Percentiles rank a stretch among this genome's conserved stretches.
Evolutionary conservation across 2,797 vertebrate genomes (phyloP).

Genomic region (Centropyge bicolor): DNA sequence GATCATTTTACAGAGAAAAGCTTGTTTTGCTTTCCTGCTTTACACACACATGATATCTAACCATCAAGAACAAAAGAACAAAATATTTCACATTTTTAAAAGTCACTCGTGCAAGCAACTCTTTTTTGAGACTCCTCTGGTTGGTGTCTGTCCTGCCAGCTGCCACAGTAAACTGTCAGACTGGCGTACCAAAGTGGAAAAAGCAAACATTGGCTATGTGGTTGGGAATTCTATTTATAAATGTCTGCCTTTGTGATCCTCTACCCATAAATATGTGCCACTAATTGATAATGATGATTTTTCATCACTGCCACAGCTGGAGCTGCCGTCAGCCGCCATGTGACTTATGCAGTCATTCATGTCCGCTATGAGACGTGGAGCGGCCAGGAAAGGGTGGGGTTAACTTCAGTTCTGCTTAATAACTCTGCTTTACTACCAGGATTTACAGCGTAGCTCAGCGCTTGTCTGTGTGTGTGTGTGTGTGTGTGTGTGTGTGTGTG

Average conservation of each 20-base stretch:
- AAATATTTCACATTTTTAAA: slow-evolving; percentile 17
- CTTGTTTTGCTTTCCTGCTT: slow-evolving; percentile 6
- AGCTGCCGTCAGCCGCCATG: slow-evolving; percentile 43
- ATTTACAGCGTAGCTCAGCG: slow-evolving; percentile 19
- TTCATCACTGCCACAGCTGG: slow-evolving; percentile 49
- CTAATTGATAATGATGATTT: slow-evolving; percentile 52
- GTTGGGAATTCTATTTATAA: slow-evolving; percentile 53
- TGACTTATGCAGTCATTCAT: slow-evolving; percentile 50
- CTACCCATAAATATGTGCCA: slow-evolving; percentile 32
- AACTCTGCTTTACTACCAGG: slow-evolving; percentile 24
- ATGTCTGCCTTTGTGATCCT: slow-evolving; percentile 41
- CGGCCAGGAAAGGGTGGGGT: slow-evolving; percentile 43
- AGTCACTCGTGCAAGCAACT: slow-evolving; percentile 10
- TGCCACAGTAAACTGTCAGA: slow-evolving; percentile 51
- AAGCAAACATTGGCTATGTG: slow-evolving; percentile 65
- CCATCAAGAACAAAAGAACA: neutral
- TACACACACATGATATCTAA: neutral
- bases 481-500: neutral
- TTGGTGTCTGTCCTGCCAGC: slow-evolving; percentile 40
- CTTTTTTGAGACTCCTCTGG: slow-evolving; percentile 24
- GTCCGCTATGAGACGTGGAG: slow-evolving; percentile 19
- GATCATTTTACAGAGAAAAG: slow-evolving; percentile 11
- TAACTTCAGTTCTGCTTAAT: slow-evolving; percentile 35
- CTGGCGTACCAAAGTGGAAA: slow-evolving; percentile 66
- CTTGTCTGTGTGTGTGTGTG: neutral